phyloP scores from a whole-genome alignment of 1,140 invertebrate species.

The Calephelis nemesis region DNA sequence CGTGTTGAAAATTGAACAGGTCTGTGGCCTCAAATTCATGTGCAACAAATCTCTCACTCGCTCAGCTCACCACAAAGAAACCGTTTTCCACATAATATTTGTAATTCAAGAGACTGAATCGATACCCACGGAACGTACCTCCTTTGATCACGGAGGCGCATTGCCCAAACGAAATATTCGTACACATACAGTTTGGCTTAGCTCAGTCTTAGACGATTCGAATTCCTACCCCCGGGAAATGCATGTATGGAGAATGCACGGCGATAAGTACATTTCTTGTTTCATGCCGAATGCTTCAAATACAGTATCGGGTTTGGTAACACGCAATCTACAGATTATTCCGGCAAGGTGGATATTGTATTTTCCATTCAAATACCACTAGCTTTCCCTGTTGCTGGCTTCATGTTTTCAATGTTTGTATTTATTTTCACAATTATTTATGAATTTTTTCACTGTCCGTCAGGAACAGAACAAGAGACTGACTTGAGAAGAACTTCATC shows the following conservation, averaged over 20 bases:
- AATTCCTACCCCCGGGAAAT: constrained; percentile 24
- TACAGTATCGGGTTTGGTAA: neutral
- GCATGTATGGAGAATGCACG: constrained; percentile 15
- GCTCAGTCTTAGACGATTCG: constrained; percentile 24
- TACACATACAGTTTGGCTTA: constrained; percentile 12
- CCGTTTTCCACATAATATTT: constrained; percentile 1
- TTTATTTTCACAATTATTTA: too few relatives aligned
- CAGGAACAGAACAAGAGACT: too few relatives aligned
- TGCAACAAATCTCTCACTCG: neutral
- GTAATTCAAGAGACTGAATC: constrained; percentile 16
- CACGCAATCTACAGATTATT: neutral
- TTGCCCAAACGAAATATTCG: constrained; percentile 25
- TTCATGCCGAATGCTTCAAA: constrained; percentile 10
- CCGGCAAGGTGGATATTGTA: neutral
- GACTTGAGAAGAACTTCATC: too few relatives aligned
- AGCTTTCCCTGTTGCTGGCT: too few relatives aligned
- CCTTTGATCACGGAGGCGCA: constrained; percentile 23
- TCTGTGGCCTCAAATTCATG: neutral
- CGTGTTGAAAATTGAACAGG: too few relatives aligned
- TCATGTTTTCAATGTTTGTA: too few relatives aligned
- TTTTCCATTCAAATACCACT: too few relatives aligned
- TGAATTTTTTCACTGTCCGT: too few relatives aligned
- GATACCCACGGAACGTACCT: constrained; percentile 9
- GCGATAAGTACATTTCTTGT: constrained; percentile 23
- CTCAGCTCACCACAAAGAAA: neutral